Percentiles rank a stretch among this genome's conserved stretches.
Conservation (phyloP, 2,113 vertebrate genomes). For the Sphaerodactylus townsendi region DNA sequence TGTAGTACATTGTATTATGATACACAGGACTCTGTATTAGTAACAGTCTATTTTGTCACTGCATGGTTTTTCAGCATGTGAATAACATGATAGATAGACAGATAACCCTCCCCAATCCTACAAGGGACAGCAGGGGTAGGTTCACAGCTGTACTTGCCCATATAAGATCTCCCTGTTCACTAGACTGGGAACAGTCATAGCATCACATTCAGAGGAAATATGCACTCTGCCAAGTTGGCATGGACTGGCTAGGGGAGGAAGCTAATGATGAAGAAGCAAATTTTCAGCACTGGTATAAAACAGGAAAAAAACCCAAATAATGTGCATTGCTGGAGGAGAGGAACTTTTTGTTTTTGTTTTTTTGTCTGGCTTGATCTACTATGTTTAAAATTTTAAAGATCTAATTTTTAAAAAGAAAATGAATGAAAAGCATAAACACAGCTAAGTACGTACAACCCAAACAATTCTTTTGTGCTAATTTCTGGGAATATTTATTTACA, state of each 20-base stretch:
- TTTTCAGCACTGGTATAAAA: background rate
- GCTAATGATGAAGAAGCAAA: conserved; percentile 22
- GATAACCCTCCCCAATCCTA: conserved; percentile 23
- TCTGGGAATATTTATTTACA: too few relatives aligned
- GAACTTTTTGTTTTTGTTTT: background rate
- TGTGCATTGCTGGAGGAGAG: background rate
- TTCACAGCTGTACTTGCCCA: conserved; percentile 64
- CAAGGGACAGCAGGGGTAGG: conserved; percentile 5
- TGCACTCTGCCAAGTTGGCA: conserved; percentile 58
- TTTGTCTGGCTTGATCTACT: too few relatives aligned
- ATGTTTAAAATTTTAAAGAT: too few relatives aligned
- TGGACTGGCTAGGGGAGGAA: conserved; percentile 57
- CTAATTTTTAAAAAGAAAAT: too few relatives aligned
- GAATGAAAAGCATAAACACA: too few relatives aligned
- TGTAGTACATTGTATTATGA: background rate
- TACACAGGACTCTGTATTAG: conserved; percentile 1
- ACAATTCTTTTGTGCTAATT: too few relatives aligned
- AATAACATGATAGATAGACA: conserved; percentile 28
- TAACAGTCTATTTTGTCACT: background rate
- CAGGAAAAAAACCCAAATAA: background rate
- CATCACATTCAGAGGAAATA: conserved; percentile 61
- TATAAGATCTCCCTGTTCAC: conserved; percentile 65
- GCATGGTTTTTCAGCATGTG: background rate
- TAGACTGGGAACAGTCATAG: conserved; percentile 47
- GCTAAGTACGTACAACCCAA: too few relatives aligned